A percentile compares a stretch with the other conserved stretches of the same genome.
These are phyloP conservation scores for Aythya baeri DNA, from an alignment of 2,113 vertebrate genomes.

Conservation along the genomic window DNA sequence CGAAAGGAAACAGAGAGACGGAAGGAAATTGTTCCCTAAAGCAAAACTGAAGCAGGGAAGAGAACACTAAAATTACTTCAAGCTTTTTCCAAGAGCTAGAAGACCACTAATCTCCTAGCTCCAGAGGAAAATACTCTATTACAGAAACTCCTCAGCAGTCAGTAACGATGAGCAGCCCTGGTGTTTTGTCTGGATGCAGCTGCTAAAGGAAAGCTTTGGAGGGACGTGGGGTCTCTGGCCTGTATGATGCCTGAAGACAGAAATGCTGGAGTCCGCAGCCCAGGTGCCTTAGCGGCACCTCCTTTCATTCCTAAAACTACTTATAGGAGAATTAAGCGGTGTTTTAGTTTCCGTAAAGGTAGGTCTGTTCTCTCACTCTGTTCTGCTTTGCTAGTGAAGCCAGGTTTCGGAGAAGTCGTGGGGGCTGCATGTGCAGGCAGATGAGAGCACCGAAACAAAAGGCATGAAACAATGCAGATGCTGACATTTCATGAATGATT, in stretches of 20 bases:
- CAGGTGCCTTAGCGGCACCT: constrained; percentile 78
- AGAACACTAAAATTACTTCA: constrained; percentile 4
- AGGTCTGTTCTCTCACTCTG: constrained; percentile 66
- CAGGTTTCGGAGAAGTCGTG: not conserved
- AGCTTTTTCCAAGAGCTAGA: constrained; percentile 27
- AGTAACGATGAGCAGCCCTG: not conserved
- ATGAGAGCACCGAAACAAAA: not conserved
- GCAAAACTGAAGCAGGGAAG: constrained; percentile 23
- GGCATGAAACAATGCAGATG: not conserved
- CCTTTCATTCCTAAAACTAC: constrained; percentile 83
- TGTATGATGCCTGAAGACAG: constrained; percentile 83
- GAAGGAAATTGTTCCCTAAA: constrained; percentile 54
- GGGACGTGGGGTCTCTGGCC: constrained; percentile 28
- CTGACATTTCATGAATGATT: not conserved
- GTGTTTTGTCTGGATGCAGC: constrained; percentile 23
- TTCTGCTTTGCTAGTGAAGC: constrained; percentile 11
- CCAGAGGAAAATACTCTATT: constrained; percentile 26
- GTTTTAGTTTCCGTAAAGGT: constrained; percentile 87
- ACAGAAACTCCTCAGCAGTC: not conserved
- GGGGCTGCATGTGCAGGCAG: constrained; percentile 4
- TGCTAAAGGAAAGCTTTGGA: constrained; percentile 45
- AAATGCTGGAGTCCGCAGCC: constrained; percentile 74
- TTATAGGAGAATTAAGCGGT: constrained; percentile 85
- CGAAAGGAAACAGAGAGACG: constrained; percentile 29
- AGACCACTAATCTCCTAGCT: constrained; percentile 35